Base-by-base conservation (phyloP, 2,113 vertebrate genomes). In the Mustelus asterias region DNA sequence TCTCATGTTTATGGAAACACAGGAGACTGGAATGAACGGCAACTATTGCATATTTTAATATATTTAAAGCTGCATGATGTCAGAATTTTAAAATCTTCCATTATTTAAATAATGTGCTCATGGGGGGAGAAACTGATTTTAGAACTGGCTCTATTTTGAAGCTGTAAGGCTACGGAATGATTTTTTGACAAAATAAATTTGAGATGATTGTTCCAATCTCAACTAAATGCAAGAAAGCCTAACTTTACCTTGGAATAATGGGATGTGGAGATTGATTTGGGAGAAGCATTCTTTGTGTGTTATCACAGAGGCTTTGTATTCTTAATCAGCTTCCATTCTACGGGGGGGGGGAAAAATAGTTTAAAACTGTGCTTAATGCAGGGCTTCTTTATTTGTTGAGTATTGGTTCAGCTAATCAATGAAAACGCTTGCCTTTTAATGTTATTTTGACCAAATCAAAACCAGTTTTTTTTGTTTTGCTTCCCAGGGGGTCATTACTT, bases 161-260 rank as follows among this genome's bases (percentile, higher is more conserved):
- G 94, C 69, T 58, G 4, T 29, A 54, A 70, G n/a, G n/a, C 29
- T 92, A 63, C 58, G 37, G 63, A 92, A 92, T 92, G 89, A 65
- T 54, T 54, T 54, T 54, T 54, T 54, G 48, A 72, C 70, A 63
- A 63, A 63, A 13, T 63, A 13, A 63, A 63, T 63, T 63, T 72
- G 37, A 70, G 37, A 94, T 94, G 65, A 14, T 95, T 72, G 93
- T 95, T 41, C 67, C 93, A 95, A 95, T 72, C 37, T 29, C 41
- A 48, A 72, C 33, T 93, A n/a, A 93, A 41, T 93, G 33, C 33
- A 93, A 93, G 89, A 37, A 67, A 37, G 6, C 33, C 33, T 24
- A 65, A 37, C n/a, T 93, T 65, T 41, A 93, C n/a, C 5, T 37
- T 65, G 8, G 33, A 93, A 65, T 5, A 60, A 63, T 65, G 18